Base-by-base conservation (phyloP, 2,888 invertebrate genomes). In the Serripes groenlandicus region DNA sequence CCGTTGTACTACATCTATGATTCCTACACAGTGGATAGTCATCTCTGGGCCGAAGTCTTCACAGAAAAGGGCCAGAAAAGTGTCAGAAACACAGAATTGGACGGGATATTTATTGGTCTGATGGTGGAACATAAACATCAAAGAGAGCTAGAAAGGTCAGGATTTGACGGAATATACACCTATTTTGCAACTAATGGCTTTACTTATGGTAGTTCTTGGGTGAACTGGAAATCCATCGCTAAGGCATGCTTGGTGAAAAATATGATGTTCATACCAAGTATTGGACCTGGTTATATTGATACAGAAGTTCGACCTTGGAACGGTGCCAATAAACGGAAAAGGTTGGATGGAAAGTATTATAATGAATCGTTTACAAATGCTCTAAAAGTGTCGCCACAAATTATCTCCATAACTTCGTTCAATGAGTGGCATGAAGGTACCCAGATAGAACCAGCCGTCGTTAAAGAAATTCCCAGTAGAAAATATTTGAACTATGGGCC, bases 351-450 rank as follows among this genome's bases (percentile, higher is more conserved):
- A 15, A 95, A 95, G 91, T 97, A 97, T 91, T 97, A 96, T 90
- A 96, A 96, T 78, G 95, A 96, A 0, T 96, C 96, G 0, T 96
- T 96, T 96, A 94, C 96, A 71, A 96, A 95, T 49, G 96, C 96
- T 0, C 93, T 96, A 18, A 94, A 95, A 9, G 95, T 96, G 64
- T 95, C 95, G 30, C 95, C 96, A 15, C 95, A 95, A 74, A 95
- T 96, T 73, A 94, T 97, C 23, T 96, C 96, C 15, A 96, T 97
- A 76, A 97, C 96, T 56, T 97, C 97, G 78, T 97, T 96, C 92
- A 97, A 97, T 92, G 97, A 97, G 92, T 97, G 97, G 97, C 96
- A 96, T 88, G 97, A 97, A 93, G 97, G 97, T 5, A 97, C 97
- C 15, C 97, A 97, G 94, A 96, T 97, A 75, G 97, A 97, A 93